Base-by-base conservation (phyloP, 2,888 invertebrate species). In the Acheta domesticus region DNA sequence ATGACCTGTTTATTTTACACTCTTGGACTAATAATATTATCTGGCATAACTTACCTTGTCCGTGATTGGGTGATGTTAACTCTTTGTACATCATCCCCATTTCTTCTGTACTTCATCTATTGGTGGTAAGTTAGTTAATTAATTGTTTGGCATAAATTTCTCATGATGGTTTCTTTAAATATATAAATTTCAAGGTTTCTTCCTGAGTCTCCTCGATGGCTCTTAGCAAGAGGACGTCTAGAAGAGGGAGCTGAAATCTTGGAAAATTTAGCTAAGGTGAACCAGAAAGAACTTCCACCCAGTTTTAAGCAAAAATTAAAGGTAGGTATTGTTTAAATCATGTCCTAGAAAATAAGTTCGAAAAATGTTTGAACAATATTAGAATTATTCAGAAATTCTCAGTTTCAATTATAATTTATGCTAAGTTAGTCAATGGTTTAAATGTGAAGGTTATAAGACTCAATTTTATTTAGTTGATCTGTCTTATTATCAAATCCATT, bases 1-100 rank as follows among this genome's bases (percentile, higher is more conserved):
- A 92, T 97, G 92, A 96, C 96, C 0, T 96, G 96, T 84, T 91
- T 96, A 79, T 96, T 96, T 86, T 97, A 96, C 86, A 96, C 96
- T 1, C 89, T 94, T 83, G 96, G 96, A 3, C 89, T 97, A 82
- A 93, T 96, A 87, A 88, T 96, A 85, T 87, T 97, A 77, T 93
- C 96, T 0, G 91, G 92, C 23, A 91, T 97, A n/a, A 94, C 96
- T 5, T 96, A 95, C 86, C 87, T 95, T 79, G 90, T 97, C 75
- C 89, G 94, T 79, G 92, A 96, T 86, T 97, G 97, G 97, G 91
- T 94, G 81, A 89, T 90, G 49, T 88, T 97, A 1, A 93, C 95
- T 0, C 87, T 95, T 82, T 92, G 92, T 19, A 96, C 96, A 19
- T 96, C 96, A 1, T 88, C 93, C 12, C 97, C 97, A 4, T 97